These are phyloP conservation scores for Gonatopus flavifemur DNA, from an alignment of 1,140 invertebrate genomes.

Conservation along the genomic window DNA sequence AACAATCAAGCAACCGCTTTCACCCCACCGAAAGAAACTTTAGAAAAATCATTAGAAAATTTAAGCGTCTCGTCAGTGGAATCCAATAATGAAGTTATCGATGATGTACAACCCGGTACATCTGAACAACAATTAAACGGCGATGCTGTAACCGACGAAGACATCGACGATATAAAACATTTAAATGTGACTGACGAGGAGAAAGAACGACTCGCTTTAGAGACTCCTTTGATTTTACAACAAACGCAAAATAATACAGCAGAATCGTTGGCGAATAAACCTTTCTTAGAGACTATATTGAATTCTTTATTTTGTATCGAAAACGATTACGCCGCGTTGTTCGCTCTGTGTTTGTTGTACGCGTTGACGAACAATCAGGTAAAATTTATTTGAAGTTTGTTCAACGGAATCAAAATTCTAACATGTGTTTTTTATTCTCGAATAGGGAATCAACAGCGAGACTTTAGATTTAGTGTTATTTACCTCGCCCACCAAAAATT, in stretches of 20 bases:
- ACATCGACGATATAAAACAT: constrained; percentile 45
- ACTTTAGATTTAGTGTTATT: constrained; percentile 71
- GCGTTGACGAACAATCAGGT: constrained; percentile 93
- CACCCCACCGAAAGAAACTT: constrained; percentile 63
- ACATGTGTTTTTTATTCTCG: constrained; percentile 28
- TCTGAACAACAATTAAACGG: constrained; percentile 13
- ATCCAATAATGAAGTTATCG: constrained; percentile 10
- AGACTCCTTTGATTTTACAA: constrained; percentile 43
- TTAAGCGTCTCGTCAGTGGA: constrained; percentile 33
- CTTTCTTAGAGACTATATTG: constrained; percentile 87
- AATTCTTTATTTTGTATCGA: constrained; percentile 82
- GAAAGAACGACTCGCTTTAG: constrained; percentile 70
- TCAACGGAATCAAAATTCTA: neutral
- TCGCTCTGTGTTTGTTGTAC: constrained; percentile 90
- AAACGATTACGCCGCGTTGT: constrained; percentile 93
- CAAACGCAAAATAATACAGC: constrained; percentile 39
- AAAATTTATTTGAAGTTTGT: constrained; percentile 48
- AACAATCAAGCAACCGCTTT: constrained; percentile 51
- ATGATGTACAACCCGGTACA: constrained; percentile 6
- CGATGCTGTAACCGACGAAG: constrained; percentile 25
- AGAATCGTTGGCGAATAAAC: constrained; percentile 64
- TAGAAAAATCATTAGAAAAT: constrained; percentile 67
- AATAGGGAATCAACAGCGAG: constrained; percentile 76
- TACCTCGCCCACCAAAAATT: constrained; percentile 51
- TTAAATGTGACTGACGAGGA: constrained; percentile 92